Evolutionary conservation across 1,140 invertebrate genomes (phyloP).

Genomic region (Penaeus indicus): DNA sequence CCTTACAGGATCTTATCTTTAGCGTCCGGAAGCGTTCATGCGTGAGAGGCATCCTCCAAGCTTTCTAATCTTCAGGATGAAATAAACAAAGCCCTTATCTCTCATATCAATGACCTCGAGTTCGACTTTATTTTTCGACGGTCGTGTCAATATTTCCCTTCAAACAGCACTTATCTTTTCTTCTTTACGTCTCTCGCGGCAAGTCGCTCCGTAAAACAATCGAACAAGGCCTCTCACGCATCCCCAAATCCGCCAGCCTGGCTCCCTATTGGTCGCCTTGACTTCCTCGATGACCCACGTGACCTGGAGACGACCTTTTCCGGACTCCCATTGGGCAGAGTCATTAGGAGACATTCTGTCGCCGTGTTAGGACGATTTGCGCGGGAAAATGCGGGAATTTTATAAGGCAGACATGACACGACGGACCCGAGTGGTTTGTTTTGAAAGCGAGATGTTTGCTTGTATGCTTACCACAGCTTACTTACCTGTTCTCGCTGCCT

Average conservation of each 20-base stretch:
- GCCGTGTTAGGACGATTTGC: slow-evolving; percentile 13
- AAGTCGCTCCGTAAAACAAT: too few species aligned
- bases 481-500: too few species aligned
- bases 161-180: too few species aligned
- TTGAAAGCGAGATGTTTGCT: too few species aligned
- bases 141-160: too few species aligned
- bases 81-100: background rate
- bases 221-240: background rate
- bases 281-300: slow-evolving; percentile 7
- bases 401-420: too few species aligned
- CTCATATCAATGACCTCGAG: too few species aligned
- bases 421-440: too few species aligned
- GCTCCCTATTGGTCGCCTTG: slow-evolving; percentile 34
- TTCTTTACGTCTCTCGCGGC: too few species aligned
- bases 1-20: slow-evolving; percentile 14
- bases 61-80: slow-evolving; percentile 12
- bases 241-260: background rate
- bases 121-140: too few species aligned
- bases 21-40: slow-evolving; percentile 33
- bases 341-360: slow-evolving; percentile 28
- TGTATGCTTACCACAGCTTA: too few species aligned
- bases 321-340: slow-evolving; percentile 26
- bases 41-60: background rate
- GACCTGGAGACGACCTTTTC: slow-evolving; percentile 17
- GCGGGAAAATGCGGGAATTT: background rate